These are phyloP conservation scores for Magallana ariakensis DNA, from an alignment of 1,140 invertebrate genomes.

Conservation along the genomic window DNA sequence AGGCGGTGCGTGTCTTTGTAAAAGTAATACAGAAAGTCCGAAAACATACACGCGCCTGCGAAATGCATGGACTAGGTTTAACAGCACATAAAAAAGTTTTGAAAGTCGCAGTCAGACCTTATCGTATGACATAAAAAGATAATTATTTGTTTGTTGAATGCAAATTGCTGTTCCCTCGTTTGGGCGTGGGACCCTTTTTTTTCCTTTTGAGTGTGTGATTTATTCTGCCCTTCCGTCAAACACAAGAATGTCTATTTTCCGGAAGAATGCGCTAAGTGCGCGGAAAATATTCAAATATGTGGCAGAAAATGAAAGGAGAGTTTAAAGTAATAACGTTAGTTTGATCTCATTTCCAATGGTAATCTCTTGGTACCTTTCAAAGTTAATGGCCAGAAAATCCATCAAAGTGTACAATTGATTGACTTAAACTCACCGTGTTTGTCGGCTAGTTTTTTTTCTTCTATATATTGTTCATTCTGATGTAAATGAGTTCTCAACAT, in stretches of 20 bases:
- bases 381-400: background rate
- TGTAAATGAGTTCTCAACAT: background rate
- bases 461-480: background rate
- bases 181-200: background rate
- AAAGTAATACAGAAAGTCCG: conserved; percentile 10
- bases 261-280: conserved; percentile 19
- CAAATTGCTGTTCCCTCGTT: conserved; percentile 8
- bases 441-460: background rate
- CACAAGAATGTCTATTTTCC: conserved; percentile 19
- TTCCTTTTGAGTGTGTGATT: conserved; percentile 16
- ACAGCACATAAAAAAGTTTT: conserved; percentile 22
- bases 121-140: conserved; percentile 21
- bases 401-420: background rate
- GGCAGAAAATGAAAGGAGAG: background rate
- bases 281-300: conserved; percentile 17
- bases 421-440: background rate
- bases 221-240: conserved; percentile 36
- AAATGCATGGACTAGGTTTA: background rate
- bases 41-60: background rate
- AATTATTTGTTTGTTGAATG: conserved; percentile 21
- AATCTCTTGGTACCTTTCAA: background rate
- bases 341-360: background rate
- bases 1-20: background rate
- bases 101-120: background rate
- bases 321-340: background rate